Percentiles rank a stretch among this genome's conserved stretches.
These are phyloP conservation scores for Agrotis ipsilon DNA, from an alignment of 2,888 invertebrate species.

Conservation along the genomic window DNA sequence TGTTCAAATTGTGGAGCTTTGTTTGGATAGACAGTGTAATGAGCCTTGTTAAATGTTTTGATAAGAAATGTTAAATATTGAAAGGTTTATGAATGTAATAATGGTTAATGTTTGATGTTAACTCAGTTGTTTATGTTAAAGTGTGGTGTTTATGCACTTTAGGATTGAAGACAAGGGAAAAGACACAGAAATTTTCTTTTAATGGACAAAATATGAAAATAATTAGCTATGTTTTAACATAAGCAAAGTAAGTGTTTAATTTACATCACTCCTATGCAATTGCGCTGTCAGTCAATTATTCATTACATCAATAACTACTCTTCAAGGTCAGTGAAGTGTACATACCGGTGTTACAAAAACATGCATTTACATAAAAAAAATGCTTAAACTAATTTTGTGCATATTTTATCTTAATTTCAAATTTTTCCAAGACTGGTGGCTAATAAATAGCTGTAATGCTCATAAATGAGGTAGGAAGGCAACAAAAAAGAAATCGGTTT, in stretches of 20 bases:
- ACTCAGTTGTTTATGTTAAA: constrained; percentile 51
- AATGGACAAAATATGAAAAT: not conserved
- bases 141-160: constrained; percentile 8
- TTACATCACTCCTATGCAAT: constrained; percentile 6
- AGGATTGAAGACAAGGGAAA: not conserved
- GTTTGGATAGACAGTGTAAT: constrained; percentile 90
- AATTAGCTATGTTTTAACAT: constrained; percentile 25
- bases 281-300: not conserved
- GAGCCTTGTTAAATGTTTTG: constrained; percentile 63
- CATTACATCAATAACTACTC: not conserved
- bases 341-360: constrained; percentile 20
- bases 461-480: not conserved
- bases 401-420: not conserved
- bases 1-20: constrained; percentile 97
- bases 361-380: constrained; percentile 29
- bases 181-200: not conserved
- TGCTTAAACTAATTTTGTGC: not conserved
- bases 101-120: constrained; percentile 56
- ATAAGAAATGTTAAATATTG: constrained; percentile 66
- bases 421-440: not conserved
- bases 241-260: constrained; percentile 23
- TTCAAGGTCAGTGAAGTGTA: constrained; percentile 20
- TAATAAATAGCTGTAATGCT: not conserved
- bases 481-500: constrained; percentile 15
- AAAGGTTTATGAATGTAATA: constrained; percentile 63